Evolutionary conservation across 2,797 vertebrate genomes (phyloP), one percentile per base, ranked within the genome.

Genomic region (Sebastes itinus): DNA sequence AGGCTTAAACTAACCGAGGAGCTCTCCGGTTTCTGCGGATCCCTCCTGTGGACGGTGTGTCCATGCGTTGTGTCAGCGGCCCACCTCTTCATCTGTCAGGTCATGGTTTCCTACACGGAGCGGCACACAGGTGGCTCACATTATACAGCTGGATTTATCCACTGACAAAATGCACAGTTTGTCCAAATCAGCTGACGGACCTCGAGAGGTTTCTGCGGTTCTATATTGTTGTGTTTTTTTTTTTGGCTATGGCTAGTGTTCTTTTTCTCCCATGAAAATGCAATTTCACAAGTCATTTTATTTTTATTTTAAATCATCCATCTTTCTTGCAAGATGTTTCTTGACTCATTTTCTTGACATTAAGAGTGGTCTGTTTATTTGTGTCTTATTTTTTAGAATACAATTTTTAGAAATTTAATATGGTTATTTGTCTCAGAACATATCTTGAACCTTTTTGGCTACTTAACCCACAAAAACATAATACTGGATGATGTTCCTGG

Each of bases 1-100:
- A 88, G 88, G 76, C 81, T 88, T 87, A 89, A 92, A 90, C 74
- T 72, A 88, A 93, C 88, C 78, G 60, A 86, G 81, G 70, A 78
- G 82, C 80, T 82, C 88, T 87, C 84, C 58, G 71, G 86, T 90
- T 91, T 87, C 90, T 80, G 75, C 66, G 56, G 88, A 80, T 85
- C 42, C 63, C 83, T 78, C 88, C 77, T 82, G 72, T 59, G 84
- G 81, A 86, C 80, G 84, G 35, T 46, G 2, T 56, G 82, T 88
- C 83, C 69, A 23, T 81, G 90, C 87, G 75, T 86, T 82, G 74
- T 86, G 85, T 91, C 88, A 92, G 85, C 81, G 83, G 82, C 72
- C 87, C 91, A 86, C 81, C 89, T 89, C 92, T 86, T 87, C 87
- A 89, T 90, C 81, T 74, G 88, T 94, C 92, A 92, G 83, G 92